These are phyloP conservation scores for Morus bassanus DNA, from an alignment of 2,797 vertebrate species.

Conservation along the genomic window DNA sequence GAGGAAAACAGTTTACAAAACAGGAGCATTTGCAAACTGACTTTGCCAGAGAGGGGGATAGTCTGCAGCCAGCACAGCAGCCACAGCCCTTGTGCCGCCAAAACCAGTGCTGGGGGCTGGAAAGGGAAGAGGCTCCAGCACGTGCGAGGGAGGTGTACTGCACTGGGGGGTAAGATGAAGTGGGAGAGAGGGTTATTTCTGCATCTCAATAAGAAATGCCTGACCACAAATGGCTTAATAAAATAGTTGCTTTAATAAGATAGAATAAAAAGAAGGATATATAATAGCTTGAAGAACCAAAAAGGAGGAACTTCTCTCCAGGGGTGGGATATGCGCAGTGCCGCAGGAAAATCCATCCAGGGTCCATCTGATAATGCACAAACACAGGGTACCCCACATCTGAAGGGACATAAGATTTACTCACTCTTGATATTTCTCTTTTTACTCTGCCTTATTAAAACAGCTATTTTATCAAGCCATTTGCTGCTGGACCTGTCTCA, in stretches of 20 bases:
- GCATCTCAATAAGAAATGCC: not conserved
- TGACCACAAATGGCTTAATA: not conserved
- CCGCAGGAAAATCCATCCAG: not conserved
- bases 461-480: not conserved
- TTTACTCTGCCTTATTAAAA: not conserved
- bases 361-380: accelerated
- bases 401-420: not conserved
- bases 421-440: not conserved
- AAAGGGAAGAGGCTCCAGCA: not conserved
- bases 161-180: accelerated
- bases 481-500: not conserved
- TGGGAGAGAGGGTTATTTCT: not conserved
- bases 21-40: not conserved
- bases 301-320: not conserved
- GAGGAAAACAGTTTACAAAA: not conserved
- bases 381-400: not conserved
- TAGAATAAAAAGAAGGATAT: not conserved
- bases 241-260: not conserved
- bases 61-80: not conserved
- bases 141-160: not conserved
- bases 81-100: not conserved
- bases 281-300: not conserved
- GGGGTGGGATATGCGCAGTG: not conserved
- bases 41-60: not conserved
- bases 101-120: not conserved